These are phyloP conservation scores for Molothrus aeneus DNA, from an alignment of 2,797 vertebrate species.

Conservation along the genomic window DNA sequence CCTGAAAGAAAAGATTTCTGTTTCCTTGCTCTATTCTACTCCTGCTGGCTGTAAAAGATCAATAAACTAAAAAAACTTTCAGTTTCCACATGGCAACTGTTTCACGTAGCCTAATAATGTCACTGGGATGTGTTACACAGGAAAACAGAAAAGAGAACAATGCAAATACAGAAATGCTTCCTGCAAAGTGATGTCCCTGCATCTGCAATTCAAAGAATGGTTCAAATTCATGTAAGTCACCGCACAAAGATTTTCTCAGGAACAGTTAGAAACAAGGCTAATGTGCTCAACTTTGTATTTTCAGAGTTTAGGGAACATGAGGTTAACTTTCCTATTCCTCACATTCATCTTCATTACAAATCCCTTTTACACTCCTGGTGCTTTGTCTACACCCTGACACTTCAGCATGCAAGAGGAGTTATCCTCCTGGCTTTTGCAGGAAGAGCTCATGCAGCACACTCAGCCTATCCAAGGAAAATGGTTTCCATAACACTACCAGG, in stretches of 20 bases:
- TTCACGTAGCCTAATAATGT: slow-evolving; percentile 60
- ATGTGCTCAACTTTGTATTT: not conserved
- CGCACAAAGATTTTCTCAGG: not conserved
- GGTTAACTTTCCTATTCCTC: not conserved
- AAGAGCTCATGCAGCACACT: not conserved
- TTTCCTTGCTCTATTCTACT: slow-evolving; percentile 11
- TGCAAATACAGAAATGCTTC: not conserved
- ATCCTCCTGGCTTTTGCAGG: not conserved
- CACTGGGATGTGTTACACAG: not conserved
- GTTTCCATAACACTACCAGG: not conserved
- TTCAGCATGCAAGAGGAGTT: not conserved
- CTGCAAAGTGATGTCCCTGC: not conserved
- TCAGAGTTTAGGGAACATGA: not conserved
- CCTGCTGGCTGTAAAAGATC: slow-evolving; percentile 24
- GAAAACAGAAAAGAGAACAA: slow-evolving; percentile 39
- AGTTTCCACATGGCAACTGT: slow-evolving; percentile 20
- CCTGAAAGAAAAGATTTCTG: slow-evolving; percentile 7
- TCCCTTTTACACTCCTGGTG: not conserved
- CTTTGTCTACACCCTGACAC: not conserved
- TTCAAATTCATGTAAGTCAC: not conserved
- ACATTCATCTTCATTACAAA: not conserved
- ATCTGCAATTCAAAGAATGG: slow-evolving; percentile 52
- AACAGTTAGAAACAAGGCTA: not conserved
- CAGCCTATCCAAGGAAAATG: not conserved
- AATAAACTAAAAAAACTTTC: slow-evolving; percentile 23